Base-by-base conservation (phyloP, 2,797 vertebrate genomes). In the Anguilla pacifica region DNA sequence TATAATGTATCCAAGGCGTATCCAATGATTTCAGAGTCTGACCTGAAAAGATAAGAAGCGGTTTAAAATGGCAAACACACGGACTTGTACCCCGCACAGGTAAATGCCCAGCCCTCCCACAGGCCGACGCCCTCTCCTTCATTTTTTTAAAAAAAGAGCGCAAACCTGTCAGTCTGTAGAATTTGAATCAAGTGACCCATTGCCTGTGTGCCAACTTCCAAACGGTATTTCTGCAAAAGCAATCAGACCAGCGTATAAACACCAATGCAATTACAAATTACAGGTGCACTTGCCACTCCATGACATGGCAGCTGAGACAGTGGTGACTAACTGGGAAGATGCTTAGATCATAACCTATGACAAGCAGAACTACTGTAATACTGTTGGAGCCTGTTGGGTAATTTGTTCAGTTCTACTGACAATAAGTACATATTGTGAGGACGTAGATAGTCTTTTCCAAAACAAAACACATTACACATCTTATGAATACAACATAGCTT, bases 11-110 rank as follows among this genome's bases (percentile, higher is more conserved):
- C 99, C 97, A 99, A 96, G 94, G 98, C 97, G 92, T 99, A 99
- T 91, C 98, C 99, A 86, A 99, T 97, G 93, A 99, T 99, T 97
- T 99, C 99, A 89, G 99, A 98, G 96, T 99, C 98, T 53, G 98
- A 97, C 91, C 99, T 99, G 95, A 92, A 94, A 92, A 67, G 39
- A 82, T 55, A 11, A 85, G 49, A 6, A 84, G 79, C 0, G 6
- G 31, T 35, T 39, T 19, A 5, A 46, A 46, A 46, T 46, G 55
- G 43, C 0, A 70, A 2, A 53, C 83, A 83, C 43, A 53, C 88
- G n/a, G 81, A 61, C 7, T 0, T 83, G 59, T 19, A 89, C 5
- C 57, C 13, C 74, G 6, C 35, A 43, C 17, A 6, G 3, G 39
- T 4, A 31, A 35, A 46, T 2, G 19, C 9, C 61, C 25, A 6